Conservation (phyloP, 1,140 invertebrate genomes). For the Pygmarrhopalites habei region DNA sequence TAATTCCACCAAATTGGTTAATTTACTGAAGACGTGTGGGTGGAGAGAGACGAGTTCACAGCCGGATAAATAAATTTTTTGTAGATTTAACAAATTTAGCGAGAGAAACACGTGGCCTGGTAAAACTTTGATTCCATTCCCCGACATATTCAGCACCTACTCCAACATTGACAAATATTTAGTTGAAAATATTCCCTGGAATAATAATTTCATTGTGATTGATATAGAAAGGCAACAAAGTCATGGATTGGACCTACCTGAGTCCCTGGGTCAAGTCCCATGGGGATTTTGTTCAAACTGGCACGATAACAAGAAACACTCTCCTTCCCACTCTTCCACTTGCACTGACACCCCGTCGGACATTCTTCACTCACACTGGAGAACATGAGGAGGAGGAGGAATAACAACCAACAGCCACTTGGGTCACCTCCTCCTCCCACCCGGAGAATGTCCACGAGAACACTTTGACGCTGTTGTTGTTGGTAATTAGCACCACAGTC, state of each 20-base stretch:
- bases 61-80: constrained; percentile 63
- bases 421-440: not conserved
- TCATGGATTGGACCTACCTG: too few relatives aligned
- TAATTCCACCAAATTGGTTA: constrained; percentile 67
- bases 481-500: not conserved
- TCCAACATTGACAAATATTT: too few relatives aligned
- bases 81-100: constrained; percentile 65
- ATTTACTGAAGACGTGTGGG: constrained; percentile 57
- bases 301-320: constrained; percentile 66
- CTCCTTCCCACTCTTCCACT: constrained; percentile 77
- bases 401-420: not conserved
- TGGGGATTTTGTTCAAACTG: constrained; percentile 60
- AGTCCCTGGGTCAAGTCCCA: constrained; percentile 61
- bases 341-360: constrained; percentile 68
- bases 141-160: constrained; percentile 60
- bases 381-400: constrained; percentile 17
- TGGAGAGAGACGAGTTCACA: constrained; percentile 57
- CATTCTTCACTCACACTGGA: constrained; percentile 43
- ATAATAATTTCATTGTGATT: too few relatives aligned
- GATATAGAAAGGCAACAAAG: too few relatives aligned
- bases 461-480: not conserved
- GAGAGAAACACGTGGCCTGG: constrained; percentile 61
- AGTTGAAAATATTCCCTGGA: too few relatives aligned
- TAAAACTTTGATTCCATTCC: constrained; percentile 59
- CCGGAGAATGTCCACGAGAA: not conserved